These are phyloP conservation scores for Pyralis farinalis DNA, from an alignment of 2,888 invertebrate species.

Conservation along the genomic window DNA sequence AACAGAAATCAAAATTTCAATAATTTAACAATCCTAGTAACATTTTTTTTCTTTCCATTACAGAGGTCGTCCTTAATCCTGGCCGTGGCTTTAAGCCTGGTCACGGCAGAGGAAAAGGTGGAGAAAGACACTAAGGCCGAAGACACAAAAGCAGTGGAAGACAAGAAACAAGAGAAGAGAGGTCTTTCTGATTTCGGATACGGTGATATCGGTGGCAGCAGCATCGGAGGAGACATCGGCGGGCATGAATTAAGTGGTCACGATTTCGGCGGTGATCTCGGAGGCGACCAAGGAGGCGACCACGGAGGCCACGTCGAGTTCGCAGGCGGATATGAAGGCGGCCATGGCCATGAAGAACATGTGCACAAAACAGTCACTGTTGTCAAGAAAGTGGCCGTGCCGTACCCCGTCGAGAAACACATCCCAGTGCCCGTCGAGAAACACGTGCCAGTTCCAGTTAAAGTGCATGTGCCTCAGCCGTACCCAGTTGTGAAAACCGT, in stretches of 20 bases:
- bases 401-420: conserved; percentile 87
- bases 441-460: conserved; percentile 83
- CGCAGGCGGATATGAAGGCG: conserved; percentile 38
- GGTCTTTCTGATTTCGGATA: conserved; percentile 71
- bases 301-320: conserved; percentile 23
- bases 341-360: conserved; percentile 63
- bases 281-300: conserved; percentile 19
- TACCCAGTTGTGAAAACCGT: conserved; percentile 86
- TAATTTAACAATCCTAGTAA: background rate
- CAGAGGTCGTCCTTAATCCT: conserved; percentile 73
- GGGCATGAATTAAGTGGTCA: conserved; percentile 27
- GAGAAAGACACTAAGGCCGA: conserved; percentile 70
- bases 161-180: conserved; percentile 81
- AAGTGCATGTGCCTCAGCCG: conserved; percentile 86
- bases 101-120: conserved; percentile 79
- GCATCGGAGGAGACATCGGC: conserved; percentile 38
- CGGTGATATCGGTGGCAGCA: conserved; percentile 44
- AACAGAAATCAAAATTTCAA: no score
- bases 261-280: conserved; percentile 31
- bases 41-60: conserved; percentile 29
- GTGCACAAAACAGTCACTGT: conserved; percentile 83
- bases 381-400: conserved; percentile 86
- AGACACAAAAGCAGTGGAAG: conserved; percentile 55
- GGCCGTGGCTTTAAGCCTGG: conserved; percentile 78
- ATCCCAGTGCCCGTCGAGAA: conserved; percentile 86